These are phyloP conservation scores for Furcula furcula DNA, from an alignment of 2,888 invertebrate genomes.

Conservation along the genomic window DNA sequence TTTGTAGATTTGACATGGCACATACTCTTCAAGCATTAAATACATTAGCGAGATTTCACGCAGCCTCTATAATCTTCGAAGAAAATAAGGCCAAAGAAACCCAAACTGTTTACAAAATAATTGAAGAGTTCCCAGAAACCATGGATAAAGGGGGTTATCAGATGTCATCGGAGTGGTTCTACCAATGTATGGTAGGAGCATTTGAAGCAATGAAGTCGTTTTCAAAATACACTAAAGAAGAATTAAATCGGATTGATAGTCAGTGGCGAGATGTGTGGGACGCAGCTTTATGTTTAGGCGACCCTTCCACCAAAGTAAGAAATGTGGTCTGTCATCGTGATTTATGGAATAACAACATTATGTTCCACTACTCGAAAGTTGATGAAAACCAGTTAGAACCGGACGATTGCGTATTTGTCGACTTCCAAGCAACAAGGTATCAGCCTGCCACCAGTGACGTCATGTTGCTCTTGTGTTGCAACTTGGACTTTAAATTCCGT, in stretches of 20 bases:
- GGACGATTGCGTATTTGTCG: conserved; percentile 83
- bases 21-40: conserved; percentile 71
- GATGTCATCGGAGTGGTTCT: conserved; percentile 50
- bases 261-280: conserved; percentile 56
- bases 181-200: conserved; percentile 60
- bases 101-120: conserved; percentile 40
- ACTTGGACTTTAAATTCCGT: conserved; percentile 71
- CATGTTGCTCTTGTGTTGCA: conserved; percentile 78
- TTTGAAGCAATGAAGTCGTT: conserved; percentile 52
- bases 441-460: conserved; percentile 86
- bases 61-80: conserved; percentile 77
- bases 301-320: conserved; percentile 50
- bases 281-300: conserved; percentile 42
- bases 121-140: conserved; percentile 46
- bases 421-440: conserved; percentile 85
- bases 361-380: conserved; percentile 69
- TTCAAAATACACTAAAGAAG: conserved; percentile 48
- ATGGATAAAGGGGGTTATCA: conserved; percentile 51
- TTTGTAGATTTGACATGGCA: conserved; percentile 61
- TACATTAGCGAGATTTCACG: conserved; percentile 74
- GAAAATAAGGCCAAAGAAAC: conserved; percentile 54
- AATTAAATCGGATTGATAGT: conserved; percentile 41
- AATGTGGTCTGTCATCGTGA: conserved; percentile 83
- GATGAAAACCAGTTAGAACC: conserved; percentile 43
- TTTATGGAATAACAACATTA: conserved; percentile 84